Evolutionary conservation across 2,113 vertebrate genomes (phyloP).

Genomic region (Electrona antarctica): DNA sequence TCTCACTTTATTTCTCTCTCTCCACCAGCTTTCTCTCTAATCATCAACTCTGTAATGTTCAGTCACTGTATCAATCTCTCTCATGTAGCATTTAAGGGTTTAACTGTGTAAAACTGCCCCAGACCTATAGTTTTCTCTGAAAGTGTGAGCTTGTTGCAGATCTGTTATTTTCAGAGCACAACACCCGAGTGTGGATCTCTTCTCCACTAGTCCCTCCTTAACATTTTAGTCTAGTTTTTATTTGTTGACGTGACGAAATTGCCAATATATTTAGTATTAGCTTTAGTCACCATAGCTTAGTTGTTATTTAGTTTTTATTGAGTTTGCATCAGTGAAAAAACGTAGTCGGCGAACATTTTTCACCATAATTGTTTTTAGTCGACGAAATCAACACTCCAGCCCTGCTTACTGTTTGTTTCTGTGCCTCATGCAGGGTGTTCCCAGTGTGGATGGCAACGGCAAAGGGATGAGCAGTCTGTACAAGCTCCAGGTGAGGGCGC

Average conservation of each 20-base stretch:
- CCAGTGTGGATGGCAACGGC: slow-evolving; percentile 88
- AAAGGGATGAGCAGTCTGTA: slow-evolving; percentile 98
- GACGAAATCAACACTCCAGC: too few species aligned
- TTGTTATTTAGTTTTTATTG: too few species aligned
- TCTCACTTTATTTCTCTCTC: not conserved
- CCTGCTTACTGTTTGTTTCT: slow-evolving; percentile 39
- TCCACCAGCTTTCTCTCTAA: slow-evolving; percentile 15
- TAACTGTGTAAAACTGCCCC: slow-evolving; percentile 42
- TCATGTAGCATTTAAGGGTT: slow-evolving; percentile 63
- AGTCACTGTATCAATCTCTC: slow-evolving; percentile 62
- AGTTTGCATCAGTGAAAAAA: too few species aligned
- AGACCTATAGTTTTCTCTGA: slow-evolving; percentile 36
- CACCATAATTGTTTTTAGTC: too few species aligned
- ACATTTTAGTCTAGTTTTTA: too few species aligned
- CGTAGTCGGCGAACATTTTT: too few species aligned
- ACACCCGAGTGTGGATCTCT: too few species aligned
- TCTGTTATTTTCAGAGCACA: too few species aligned
- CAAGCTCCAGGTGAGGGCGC: slow-evolving; percentile 91
- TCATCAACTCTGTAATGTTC: slow-evolving; percentile 42
- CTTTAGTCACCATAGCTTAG: too few species aligned
- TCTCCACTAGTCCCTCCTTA: too few species aligned
- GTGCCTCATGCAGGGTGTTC: slow-evolving; percentile 79
- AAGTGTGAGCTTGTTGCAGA: not conserved
- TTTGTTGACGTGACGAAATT: too few species aligned
- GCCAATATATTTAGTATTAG: too few species aligned